phyloP scores from a whole-genome alignment of 2,797 vertebrate species.

The Coluber constrictor region DNA sequence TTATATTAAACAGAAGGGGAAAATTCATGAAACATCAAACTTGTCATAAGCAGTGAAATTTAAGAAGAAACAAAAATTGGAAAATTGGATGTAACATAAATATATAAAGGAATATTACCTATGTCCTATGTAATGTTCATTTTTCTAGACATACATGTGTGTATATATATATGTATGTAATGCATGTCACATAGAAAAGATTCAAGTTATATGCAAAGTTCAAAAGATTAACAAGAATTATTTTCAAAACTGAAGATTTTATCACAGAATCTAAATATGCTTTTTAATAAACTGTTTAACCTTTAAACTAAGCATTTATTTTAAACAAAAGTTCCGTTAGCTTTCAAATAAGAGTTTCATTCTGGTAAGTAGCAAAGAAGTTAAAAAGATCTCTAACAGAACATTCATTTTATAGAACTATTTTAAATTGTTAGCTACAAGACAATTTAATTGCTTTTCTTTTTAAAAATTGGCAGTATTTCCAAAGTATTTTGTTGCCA shows the following conservation, averaged over 20 bases:
- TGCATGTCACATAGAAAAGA: background rate
- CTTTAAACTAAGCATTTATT: background rate
- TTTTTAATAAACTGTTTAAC: background rate
- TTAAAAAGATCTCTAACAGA: background rate
- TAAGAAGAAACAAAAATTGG: background rate
- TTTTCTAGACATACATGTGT: background rate
- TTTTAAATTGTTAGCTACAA: background rate
- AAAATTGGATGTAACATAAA: background rate
- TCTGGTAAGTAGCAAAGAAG: background rate
- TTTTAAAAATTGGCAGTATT: background rate
- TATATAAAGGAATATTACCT: background rate
- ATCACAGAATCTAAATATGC: background rate
- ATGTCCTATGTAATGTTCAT: background rate
- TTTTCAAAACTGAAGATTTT: background rate
- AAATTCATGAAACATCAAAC: background rate
- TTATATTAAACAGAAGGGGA: background rate
- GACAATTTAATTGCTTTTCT: background rate
- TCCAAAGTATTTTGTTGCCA: background rate
- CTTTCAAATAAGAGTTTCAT: background rate
- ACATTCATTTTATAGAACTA: background rate
- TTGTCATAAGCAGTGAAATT: constrained; percentile 19
- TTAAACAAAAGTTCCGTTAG: background rate
- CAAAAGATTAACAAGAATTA: background rate
- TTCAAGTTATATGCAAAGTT: background rate
- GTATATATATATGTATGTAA: background rate